Percentiles rank a stretch among this genome's conserved stretches.
Conservation (phyloP, 2,888 invertebrate species). For the Tupiocoris notatus region DNA sequence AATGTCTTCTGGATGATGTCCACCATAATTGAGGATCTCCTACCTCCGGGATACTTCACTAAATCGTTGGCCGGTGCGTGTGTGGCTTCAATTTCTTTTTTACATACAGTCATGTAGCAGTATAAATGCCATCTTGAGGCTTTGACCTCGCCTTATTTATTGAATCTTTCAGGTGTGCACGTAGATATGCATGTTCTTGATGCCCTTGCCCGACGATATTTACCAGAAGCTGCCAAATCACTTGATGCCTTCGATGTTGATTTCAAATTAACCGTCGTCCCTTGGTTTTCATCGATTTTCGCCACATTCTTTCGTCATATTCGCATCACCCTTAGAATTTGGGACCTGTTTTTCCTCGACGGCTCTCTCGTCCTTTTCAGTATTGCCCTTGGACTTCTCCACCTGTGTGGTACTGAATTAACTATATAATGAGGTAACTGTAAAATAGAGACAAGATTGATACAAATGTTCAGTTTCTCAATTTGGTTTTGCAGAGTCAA, state of each 20-base stretch:
- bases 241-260: conserved; percentile 92
- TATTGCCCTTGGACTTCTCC: conserved; percentile 90
- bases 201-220: conserved; percentile 82
- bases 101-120: too few relatives aligned
- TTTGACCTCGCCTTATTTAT: too few relatives aligned
- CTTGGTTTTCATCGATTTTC: conserved; percentile 96
- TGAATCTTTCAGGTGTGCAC: conserved; percentile 78
- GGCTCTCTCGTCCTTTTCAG: conserved; percentile 94
- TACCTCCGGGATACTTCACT: conserved; percentile 96
- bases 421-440: too few relatives aligned
- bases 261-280: conserved; percentile 89
- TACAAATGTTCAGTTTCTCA: not conserved
- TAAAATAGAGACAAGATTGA: not conserved
- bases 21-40: conserved; percentile 94
- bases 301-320: conserved; percentile 76
- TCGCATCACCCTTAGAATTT: conserved; percentile 87
- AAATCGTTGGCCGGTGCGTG: conserved; percentile 75
- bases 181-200: conserved; percentile 95
- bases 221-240: conserved; percentile 87
- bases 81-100: not conserved
- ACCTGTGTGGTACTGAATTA: conserved; percentile 70
- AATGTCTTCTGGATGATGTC: conserved; percentile 99
- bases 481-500: conserved; percentile 61
- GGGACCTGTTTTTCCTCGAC: conserved; percentile 97
- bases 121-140: too few relatives aligned